phyloP scores from a whole-genome alignment of 2,888 invertebrate species.

The Tyria jacobaeae region DNA sequence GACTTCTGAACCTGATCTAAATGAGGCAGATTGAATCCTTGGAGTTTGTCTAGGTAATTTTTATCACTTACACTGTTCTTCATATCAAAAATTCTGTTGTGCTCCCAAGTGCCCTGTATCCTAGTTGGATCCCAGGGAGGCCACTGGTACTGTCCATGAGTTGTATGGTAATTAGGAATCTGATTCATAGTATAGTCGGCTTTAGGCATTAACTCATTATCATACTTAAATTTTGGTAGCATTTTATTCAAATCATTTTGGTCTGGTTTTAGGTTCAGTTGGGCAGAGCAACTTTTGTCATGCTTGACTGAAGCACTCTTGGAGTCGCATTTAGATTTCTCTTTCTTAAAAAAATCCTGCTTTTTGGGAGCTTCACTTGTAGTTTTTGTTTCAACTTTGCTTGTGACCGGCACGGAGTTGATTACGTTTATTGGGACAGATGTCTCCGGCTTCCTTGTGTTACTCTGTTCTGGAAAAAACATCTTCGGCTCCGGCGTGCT shows the following conservation, averaged over 20 bases:
- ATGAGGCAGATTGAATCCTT: slow-evolving; percentile 86
- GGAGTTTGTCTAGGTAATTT: slow-evolving; percentile 87
- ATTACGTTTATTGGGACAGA: slow-evolving; percentile 82
- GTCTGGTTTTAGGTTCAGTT: slow-evolving; percentile 73
- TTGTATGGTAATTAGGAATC: slow-evolving; percentile 89
- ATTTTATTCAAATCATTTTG: slow-evolving; percentile 86
- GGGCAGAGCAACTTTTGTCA: slow-evolving; percentile 76
- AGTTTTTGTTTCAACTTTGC: slow-evolving; percentile 73
- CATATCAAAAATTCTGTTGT: slow-evolving; percentile 80
- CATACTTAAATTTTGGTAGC: slow-evolving; percentile 82
- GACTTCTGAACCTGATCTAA: slow-evolving; percentile 87
- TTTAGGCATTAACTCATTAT: slow-evolving; percentile 85
- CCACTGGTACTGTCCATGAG: slow-evolving; percentile 88
- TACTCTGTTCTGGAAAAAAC: slow-evolving; percentile 80
- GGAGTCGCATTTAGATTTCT: slow-evolving; percentile 77
- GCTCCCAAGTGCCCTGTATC: slow-evolving; percentile 84
- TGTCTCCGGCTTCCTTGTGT: slow-evolving; percentile 77
- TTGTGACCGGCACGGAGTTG: slow-evolving; percentile 71
- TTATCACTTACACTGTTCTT: slow-evolving; percentile 83
- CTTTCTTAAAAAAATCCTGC: slow-evolving; percentile 84
- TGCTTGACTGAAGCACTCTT: slow-evolving; percentile 77
- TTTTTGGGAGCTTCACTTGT: slow-evolving; percentile 77
- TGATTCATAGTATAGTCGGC: slow-evolving; percentile 89
- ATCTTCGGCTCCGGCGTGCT: slow-evolving; percentile 80
- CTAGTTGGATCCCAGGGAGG: slow-evolving; percentile 87